Conservation (phyloP, 1,140 invertebrate genomes). For the Cyclina sinensis region DNA sequence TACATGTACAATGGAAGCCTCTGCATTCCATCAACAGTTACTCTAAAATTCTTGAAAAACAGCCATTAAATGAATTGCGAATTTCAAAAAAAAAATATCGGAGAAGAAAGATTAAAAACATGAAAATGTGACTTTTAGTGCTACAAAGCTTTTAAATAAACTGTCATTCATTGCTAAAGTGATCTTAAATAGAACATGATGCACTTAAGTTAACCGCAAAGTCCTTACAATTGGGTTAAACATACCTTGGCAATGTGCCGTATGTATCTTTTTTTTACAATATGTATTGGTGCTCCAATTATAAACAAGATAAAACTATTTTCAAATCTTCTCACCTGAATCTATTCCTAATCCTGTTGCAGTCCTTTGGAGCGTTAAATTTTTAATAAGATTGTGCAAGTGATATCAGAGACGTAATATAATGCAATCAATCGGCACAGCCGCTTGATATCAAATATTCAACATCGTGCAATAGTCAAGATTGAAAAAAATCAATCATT, state of each 20-base stretch:
- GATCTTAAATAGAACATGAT: neutral
- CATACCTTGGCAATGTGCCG: too few relatives aligned
- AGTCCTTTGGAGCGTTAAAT: neutral
- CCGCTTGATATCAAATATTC: neutral
- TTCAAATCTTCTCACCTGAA: neutral
- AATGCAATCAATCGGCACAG: neutral
- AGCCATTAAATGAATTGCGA: too few relatives aligned
- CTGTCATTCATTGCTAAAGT: neutral
- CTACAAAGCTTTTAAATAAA: conserved; percentile 4
- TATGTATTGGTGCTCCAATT: neutral
- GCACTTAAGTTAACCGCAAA: neutral
- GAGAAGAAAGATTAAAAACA: too few relatives aligned
- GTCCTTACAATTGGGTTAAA: neutral
- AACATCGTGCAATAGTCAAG: neutral
- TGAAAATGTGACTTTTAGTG: neutral
- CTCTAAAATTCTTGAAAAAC: too few relatives aligned
- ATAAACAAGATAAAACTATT: conserved; percentile 8
- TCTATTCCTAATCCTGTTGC: neutral
- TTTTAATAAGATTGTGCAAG: conserved; percentile 37
- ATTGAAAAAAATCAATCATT: neutral
- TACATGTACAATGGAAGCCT: too few relatives aligned
- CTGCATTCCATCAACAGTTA: too few relatives aligned
- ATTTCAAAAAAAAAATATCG: too few relatives aligned
- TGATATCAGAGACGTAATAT: neutral
- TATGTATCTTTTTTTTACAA: too few relatives aligned